These are phyloP conservation scores for Furnarius figulus DNA, from an alignment of 2,113 vertebrate genomes.

Conservation along the genomic window DNA sequence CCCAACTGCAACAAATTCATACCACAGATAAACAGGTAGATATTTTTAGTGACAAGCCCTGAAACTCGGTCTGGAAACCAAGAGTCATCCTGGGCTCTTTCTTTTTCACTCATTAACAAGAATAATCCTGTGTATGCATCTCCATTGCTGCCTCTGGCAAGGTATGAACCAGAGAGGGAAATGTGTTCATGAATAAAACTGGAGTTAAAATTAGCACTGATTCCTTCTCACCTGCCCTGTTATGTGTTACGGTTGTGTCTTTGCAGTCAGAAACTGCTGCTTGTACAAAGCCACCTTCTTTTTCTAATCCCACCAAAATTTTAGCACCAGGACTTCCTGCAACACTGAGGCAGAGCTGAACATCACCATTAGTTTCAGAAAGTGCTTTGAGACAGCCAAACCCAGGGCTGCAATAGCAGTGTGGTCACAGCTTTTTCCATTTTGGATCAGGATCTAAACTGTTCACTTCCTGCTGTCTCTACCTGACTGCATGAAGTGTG, in stretches of 20 bases:
- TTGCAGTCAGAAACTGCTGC: neutral
- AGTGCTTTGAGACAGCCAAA: neutral
- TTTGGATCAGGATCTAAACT: neutral
- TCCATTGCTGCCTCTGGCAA: neutral
- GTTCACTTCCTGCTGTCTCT: neutral
- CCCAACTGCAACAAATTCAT: neutral
- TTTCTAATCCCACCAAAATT: neutral
- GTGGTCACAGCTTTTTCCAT: rapidly evolving
- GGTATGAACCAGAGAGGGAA: neutral
- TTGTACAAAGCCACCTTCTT: neutral
- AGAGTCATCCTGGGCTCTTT: neutral
- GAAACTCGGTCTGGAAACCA: neutral
- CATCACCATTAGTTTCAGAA: neutral
- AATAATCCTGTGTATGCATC: neutral
- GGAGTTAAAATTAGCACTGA: rapidly evolving
- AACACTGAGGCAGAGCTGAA: rapidly evolving
- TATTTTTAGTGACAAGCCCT: neutral
- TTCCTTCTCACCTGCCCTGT: neutral
- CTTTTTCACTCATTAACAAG: neutral
- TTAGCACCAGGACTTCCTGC: neutral
- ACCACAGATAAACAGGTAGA: rapidly evolving
- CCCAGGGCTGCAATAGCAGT: rapidly evolving
- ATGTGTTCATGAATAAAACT: neutral
- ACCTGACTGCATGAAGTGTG: rapidly evolving
- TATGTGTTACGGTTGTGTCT: rapidly evolving